phyloP scores from a whole-genome alignment of 2,113 vertebrate genomes.

The Monarcha castaneiventris region DNA sequence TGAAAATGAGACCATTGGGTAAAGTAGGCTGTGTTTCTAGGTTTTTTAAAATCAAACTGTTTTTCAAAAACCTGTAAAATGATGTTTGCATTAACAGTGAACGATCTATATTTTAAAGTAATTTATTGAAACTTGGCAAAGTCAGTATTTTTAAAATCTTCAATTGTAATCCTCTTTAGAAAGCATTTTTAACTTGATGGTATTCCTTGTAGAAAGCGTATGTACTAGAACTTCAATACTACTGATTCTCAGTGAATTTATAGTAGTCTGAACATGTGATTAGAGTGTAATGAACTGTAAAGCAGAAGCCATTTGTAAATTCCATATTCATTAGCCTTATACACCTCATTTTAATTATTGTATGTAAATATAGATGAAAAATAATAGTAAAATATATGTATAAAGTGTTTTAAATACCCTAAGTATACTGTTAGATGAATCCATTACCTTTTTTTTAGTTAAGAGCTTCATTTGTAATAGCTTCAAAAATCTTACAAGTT shows the following conservation, averaged over 20 bases:
- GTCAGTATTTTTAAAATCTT: constrained; percentile 45
- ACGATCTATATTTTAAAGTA: constrained; percentile 32
- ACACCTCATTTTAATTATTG: background rate
- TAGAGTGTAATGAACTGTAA: background rate
- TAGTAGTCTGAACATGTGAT: constrained; percentile 22
- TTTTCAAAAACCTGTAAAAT: constrained; percentile 2
- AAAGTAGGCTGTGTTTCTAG: background rate
- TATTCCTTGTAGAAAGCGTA: constrained; percentile 18
- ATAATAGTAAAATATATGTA: background rate
- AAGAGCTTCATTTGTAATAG: background rate
- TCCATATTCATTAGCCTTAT: background rate
- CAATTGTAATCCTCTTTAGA: constrained; percentile 1
- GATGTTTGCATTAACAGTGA: background rate
- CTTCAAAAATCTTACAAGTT: background rate
- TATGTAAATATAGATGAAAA: constrained; percentile 8
- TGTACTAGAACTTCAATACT: constrained; percentile 15
- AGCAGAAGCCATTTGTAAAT: constrained; percentile 20
- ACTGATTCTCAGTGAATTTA: constrained; percentile 33
- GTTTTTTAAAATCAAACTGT: background rate
- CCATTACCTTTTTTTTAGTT: background rate
- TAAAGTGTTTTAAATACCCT: background rate
- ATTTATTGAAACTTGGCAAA: constrained; percentile 39
- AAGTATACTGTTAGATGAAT: background rate
- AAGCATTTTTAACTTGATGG: constrained; percentile 30
- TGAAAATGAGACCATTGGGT: background rate